Evolutionary conservation across 2,888 invertebrate genomes (phyloP).

Genomic region (Eucriotettix oculatus): DNA sequence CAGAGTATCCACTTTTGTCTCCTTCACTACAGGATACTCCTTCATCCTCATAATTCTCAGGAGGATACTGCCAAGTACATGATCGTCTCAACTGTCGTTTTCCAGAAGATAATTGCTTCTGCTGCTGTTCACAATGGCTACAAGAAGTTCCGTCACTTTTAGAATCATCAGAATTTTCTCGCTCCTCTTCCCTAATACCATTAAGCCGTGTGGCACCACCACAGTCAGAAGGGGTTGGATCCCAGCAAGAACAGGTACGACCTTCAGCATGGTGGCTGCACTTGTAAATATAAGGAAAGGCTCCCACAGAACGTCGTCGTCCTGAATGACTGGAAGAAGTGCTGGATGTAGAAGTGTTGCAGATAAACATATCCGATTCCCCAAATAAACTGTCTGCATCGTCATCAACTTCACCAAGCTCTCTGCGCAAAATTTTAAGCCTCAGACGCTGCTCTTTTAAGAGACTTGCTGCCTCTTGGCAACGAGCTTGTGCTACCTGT

Average conservation of each 20-base stretch:
- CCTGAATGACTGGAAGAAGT: constrained; percentile 15
- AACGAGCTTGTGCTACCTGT: constrained; percentile 29
- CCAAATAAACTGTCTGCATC: constrained; percentile 3
- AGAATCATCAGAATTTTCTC: constrained; percentile 23
- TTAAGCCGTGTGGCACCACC: constrained; percentile 8
- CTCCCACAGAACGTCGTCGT: constrained; percentile 29
- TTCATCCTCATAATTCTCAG: constrained; percentile 18
- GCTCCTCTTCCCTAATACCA: constrained; percentile 27
- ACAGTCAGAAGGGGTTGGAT: constrained; percentile 14
- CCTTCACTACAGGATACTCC: constrained; percentile 3
- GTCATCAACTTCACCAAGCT: constrained; percentile 9
- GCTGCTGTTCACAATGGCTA: not conserved
- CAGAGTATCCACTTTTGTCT: constrained; percentile 10
- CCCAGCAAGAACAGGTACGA: constrained; percentile 29
- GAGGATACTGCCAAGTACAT: constrained; percentile 21
- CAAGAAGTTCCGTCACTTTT: not conserved
- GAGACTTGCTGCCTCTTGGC: constrained; percentile 28
- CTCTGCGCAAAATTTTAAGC: constrained; percentile 9
- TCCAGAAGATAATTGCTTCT: not conserved
- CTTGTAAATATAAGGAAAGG: constrained; percentile 29
- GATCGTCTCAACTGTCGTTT: constrained; percentile 15
- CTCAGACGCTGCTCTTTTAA: constrained; percentile 19
- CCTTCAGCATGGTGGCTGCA: constrained; percentile 30
- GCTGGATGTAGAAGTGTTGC: constrained; percentile 6
- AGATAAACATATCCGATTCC: constrained; percentile 19